Evolutionary conservation across 2,888 invertebrate genomes (phyloP).

Genomic region (Sturmia bella): DNA sequence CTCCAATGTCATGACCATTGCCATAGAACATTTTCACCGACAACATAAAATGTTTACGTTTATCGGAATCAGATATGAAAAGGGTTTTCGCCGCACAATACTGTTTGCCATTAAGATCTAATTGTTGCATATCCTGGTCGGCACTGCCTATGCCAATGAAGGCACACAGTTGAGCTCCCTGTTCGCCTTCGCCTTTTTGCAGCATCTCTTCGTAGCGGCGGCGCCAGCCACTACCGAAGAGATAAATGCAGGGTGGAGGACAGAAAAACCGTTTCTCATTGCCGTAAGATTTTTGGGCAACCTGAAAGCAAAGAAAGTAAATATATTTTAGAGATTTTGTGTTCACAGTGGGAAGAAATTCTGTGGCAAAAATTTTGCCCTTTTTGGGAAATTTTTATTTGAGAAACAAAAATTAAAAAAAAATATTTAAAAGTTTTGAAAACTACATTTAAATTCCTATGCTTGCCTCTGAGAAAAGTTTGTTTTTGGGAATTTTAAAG

Average conservation of each 20-base stretch:
- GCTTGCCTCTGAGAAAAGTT: too few relatives aligned
- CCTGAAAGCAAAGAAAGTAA: slow-evolving; percentile 80
- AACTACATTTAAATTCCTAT: too few relatives aligned
- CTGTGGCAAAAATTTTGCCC: too few relatives aligned
- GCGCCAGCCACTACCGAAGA: slow-evolving; percentile 99
- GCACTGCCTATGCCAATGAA: slow-evolving; percentile 99
- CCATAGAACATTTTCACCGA: slow-evolving; percentile 99
- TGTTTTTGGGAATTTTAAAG: too few relatives aligned
- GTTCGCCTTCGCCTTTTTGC: slow-evolving; percentile 93
- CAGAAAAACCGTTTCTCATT: slow-evolving; percentile 99
- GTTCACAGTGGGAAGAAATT: too few relatives aligned
- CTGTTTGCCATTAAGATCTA: slow-evolving; percentile 98
- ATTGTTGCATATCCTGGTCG: slow-evolving; percentile 99
- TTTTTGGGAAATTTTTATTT: too few relatives aligned
- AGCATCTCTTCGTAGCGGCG: slow-evolving; percentile 96
- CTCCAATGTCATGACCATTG: slow-evolving; percentile 98
- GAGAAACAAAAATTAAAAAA: too few relatives aligned
- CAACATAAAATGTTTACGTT: slow-evolving; percentile 99
- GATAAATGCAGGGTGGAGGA: slow-evolving; percentile 99
- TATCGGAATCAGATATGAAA: slow-evolving; percentile 99
- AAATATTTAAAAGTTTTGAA: too few relatives aligned
- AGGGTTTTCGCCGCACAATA: slow-evolving; percentile 99
- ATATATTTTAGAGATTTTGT: neutral
- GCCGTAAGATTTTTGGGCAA: slow-evolving; percentile 99
- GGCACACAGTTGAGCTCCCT: slow-evolving; percentile 97